Conservation (phyloP, 2,888 invertebrate species). For the Caenorhabditis macrosperma region DNA sequence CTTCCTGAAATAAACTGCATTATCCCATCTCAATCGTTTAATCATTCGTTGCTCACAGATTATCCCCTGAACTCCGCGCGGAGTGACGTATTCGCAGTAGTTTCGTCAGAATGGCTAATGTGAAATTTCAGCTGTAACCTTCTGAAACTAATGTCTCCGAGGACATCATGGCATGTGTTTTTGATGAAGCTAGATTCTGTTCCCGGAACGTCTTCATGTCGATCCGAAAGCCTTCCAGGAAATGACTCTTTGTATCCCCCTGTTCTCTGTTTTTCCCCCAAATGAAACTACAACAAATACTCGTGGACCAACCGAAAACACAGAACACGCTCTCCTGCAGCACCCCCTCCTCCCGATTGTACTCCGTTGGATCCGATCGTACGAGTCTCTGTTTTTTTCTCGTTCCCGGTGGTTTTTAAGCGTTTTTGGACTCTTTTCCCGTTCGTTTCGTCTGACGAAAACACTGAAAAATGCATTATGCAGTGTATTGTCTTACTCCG, state of each 20-base stretch:
- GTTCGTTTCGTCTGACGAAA: not conserved
- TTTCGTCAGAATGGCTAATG: too few relatives aligned
- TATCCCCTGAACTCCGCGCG: too few relatives aligned
- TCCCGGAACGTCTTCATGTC: not conserved
- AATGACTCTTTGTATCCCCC: not conserved
- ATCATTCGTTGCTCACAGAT: too few relatives aligned
- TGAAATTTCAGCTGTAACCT: too few relatives aligned
- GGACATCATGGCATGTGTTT: too few relatives aligned
- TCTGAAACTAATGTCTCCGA: too few relatives aligned
- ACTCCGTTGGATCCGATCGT: not conserved
- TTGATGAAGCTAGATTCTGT: not conserved
- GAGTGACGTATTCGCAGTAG: too few relatives aligned
- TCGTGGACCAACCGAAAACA: not conserved
- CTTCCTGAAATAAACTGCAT: too few relatives aligned
- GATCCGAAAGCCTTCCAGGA: not conserved
- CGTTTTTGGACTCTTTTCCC: not conserved
- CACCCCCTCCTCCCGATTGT: too few relatives aligned
- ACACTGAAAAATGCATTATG: slow-evolving; percentile 8
- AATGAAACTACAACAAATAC: not conserved
- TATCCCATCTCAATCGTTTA: too few relatives aligned
- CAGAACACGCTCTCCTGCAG: too few relatives aligned
- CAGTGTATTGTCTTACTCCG: not conserved
- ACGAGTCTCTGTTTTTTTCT: not conserved
- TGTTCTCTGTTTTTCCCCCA: not conserved
- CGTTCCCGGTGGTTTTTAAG: not conserved